Conservation (phyloP, 2,113 vertebrate species). For the Calidris pugnax region DNA sequence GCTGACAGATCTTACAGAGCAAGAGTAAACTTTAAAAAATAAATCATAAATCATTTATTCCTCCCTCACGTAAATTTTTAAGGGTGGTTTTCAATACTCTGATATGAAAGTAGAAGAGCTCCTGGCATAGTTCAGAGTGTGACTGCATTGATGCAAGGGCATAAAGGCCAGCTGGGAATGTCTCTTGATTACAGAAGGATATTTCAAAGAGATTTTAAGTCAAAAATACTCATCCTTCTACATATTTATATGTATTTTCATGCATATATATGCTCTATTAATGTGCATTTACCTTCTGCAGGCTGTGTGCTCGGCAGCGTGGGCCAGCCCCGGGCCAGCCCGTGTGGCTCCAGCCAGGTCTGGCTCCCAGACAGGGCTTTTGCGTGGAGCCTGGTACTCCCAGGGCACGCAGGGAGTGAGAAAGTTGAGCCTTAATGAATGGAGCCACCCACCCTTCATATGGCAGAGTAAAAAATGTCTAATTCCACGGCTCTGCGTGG, state of each 20-base stretch:
- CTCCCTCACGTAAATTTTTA: not conserved
- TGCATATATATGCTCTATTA: not conserved
- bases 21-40: not conserved
- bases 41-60: not conserved
- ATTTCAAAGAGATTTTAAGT: slow-evolving; percentile 7
- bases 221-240: not conserved
- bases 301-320: not conserved
- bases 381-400: not conserved
- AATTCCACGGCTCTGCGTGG: not conserved
- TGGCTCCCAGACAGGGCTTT: not conserved
- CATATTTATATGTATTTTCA: not conserved
- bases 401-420: not conserved
- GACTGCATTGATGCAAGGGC: not conserved
- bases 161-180: not conserved
- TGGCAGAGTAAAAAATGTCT: not conserved
- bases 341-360: not conserved
- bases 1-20: not conserved
- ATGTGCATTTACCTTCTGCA: not conserved
- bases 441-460: not conserved
- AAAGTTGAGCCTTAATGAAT: not conserved
- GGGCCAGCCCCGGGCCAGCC: not conserved
- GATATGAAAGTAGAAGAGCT: not conserved
- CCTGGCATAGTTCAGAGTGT: not conserved
- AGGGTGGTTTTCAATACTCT: not conserved
- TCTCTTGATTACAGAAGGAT: not conserved